Evolutionary conservation across 2,113 vertebrate species (phyloP).

Genomic region (Drymodes brunneopygia): DNA sequence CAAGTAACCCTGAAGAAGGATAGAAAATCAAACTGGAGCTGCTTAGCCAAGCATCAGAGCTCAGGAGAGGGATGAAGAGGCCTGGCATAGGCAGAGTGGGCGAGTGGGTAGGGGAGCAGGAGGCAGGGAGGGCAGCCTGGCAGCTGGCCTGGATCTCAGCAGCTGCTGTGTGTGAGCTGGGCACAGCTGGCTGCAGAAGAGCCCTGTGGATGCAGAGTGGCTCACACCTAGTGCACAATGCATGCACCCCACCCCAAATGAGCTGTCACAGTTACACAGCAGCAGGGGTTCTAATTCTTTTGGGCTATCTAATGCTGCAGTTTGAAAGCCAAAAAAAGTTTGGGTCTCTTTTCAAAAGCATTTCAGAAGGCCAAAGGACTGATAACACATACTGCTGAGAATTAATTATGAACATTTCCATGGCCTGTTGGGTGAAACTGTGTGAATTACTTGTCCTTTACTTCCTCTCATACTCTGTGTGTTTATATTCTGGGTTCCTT

Average conservation of each 20-base stretch:
- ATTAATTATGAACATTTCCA: not conserved
- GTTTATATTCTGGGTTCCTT: not conserved
- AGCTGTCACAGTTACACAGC: not conserved
- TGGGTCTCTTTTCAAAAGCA: not conserved
- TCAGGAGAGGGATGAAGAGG: rapidly evolving
- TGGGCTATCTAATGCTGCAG: not conserved
- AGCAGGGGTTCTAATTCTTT: not conserved
- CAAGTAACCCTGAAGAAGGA: not conserved
- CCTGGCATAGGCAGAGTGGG: not conserved
- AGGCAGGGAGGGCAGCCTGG: not conserved
- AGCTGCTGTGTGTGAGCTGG: rapidly evolving
- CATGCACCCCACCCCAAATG: not conserved
- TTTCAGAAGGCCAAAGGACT: not conserved
- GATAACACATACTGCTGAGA: not conserved
- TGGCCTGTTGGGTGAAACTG: not conserved
- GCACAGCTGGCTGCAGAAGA: not conserved
- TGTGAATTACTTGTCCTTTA: not conserved
- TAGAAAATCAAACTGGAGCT: not conserved
- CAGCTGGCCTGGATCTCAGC: not conserved
- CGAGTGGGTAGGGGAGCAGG: not conserved
- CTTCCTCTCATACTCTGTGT: not conserved
- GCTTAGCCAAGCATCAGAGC: not conserved
- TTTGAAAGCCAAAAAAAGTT: not conserved
- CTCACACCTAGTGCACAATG: not conserved
- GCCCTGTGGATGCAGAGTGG: rapidly evolving